Conservation (phyloP, 1,140 invertebrate genomes). For the Philopotamus ludificatus region DNA sequence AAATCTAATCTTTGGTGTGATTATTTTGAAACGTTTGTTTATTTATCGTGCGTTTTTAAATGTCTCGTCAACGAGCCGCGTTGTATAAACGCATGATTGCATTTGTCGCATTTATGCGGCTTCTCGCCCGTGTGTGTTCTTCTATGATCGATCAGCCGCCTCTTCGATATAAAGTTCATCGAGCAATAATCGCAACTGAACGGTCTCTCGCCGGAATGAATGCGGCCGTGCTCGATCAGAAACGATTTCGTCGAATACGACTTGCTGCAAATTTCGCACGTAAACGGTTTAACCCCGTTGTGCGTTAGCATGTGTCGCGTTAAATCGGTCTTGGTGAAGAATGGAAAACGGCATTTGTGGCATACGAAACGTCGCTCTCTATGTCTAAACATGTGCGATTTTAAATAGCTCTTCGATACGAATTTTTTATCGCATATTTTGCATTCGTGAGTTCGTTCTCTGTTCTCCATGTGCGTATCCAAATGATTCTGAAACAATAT, state of each 20-base stretch:
- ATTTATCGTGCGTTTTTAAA: conserved; percentile 49
- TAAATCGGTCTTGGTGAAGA: conserved; percentile 58
- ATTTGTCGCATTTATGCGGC: conserved; percentile 64
- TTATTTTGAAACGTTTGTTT: background rate
- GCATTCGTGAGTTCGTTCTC: conserved; percentile 47
- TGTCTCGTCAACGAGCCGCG: conserved; percentile 56
- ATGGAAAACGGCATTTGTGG: conserved; percentile 48
- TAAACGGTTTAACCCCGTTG: conserved; percentile 60
- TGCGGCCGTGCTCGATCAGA: conserved; percentile 58
- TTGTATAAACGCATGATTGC: conserved; percentile 59
- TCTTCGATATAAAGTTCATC: conserved; percentile 50
- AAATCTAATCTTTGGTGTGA: too few species aligned
- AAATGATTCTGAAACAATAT: conserved; percentile 47
- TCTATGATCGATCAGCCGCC: conserved; percentile 56
- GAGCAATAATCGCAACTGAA: conserved; percentile 63
- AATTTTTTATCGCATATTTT: conserved; percentile 53
- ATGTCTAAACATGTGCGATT: conserved; percentile 47
- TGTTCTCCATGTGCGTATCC: conserved; percentile 49
- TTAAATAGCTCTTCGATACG: conserved; percentile 47
- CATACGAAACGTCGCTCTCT: conserved; percentile 48
- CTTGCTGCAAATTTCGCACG: conserved; percentile 64
- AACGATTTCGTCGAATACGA: conserved; percentile 54
- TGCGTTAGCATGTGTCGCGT: conserved; percentile 64
- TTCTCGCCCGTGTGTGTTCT: conserved; percentile 70
- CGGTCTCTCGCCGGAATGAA: conserved; percentile 61